Percentiles rank a stretch among this genome's conserved stretches.
Conservation (phyloP, 2,113 vertebrate species). For the Cyphotilapia sp. region DNA sequence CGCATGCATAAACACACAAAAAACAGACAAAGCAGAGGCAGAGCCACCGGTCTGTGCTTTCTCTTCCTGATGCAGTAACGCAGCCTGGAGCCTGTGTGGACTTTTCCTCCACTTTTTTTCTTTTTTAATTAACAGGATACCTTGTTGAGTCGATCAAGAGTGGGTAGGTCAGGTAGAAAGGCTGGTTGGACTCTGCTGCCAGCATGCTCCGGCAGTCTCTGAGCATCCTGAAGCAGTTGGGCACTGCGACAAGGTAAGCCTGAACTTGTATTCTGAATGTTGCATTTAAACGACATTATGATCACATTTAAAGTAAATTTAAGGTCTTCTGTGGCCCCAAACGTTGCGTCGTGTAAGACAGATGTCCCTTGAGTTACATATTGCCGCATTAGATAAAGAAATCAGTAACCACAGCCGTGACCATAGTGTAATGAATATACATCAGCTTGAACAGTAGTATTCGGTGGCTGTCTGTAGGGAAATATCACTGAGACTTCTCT, state of each 20-base stretch:
- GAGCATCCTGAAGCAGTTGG: conserved; percentile 69
- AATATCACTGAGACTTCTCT: background rate
- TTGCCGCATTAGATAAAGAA: background rate
- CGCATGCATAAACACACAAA: background rate
- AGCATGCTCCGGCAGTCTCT: conserved; percentile 73
- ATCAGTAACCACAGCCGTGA: background rate
- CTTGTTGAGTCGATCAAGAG: background rate
- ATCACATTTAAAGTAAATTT: background rate
- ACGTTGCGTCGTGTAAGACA: background rate
- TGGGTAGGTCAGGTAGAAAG: background rate
- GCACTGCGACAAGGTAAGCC: conserved; percentile 52
- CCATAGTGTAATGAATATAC: background rate
- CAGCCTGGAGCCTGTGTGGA: background rate
- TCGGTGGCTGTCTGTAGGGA: background rate
- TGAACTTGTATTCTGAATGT: background rate
- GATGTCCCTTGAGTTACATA: background rate
- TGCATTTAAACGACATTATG: background rate
- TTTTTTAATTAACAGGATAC: background rate
- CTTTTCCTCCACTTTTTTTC: background rate
- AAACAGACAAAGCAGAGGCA: background rate
- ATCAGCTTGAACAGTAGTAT: background rate
- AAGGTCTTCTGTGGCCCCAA: background rate
- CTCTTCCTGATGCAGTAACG: background rate
- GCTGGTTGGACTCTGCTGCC: background rate
- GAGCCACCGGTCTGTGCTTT: background rate